Evolutionary conservation across 2,113 vertebrate genomes (phyloP).

Genomic region (Mobula birostris): DNA sequence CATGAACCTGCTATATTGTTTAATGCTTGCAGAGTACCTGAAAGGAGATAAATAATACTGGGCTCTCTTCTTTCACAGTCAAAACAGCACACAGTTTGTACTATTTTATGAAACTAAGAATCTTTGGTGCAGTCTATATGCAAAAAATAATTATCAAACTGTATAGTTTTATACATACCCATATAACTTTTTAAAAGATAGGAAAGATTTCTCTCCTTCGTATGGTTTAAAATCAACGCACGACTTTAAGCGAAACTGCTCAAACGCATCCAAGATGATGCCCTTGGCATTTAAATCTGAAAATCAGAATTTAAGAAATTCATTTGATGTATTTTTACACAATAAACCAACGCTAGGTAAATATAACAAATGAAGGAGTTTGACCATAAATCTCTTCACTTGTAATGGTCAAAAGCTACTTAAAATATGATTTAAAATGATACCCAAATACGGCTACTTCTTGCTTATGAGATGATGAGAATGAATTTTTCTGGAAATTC

Average conservation of each 20-base stretch:
- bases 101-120: no score
- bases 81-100: background rate
- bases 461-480: background rate
- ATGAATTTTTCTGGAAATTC: no score
- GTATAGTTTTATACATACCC: conserved; percentile 60
- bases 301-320: background rate
- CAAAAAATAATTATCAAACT: no score
- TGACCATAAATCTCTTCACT: background rate
- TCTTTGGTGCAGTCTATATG: no score
- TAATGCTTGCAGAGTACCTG: background rate
- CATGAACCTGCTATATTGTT: background rate
- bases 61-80: background rate
- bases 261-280: conserved; percentile 75
- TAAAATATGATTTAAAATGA: background rate
- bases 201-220: conserved; percentile 69
- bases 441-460: background rate
- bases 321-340: background rate
- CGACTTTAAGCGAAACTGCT: conserved; percentile 84
- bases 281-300: conserved; percentile 62
- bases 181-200: conserved; percentile 68
- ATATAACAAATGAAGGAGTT: background rate
- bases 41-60: background rate
- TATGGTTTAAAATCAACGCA: conserved; percentile 90
- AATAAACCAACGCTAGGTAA: background rate
- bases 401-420: background rate